Evolutionary conservation across 2,888 invertebrate genomes (phyloP).

Genomic region (Heliconius sara): DNA sequence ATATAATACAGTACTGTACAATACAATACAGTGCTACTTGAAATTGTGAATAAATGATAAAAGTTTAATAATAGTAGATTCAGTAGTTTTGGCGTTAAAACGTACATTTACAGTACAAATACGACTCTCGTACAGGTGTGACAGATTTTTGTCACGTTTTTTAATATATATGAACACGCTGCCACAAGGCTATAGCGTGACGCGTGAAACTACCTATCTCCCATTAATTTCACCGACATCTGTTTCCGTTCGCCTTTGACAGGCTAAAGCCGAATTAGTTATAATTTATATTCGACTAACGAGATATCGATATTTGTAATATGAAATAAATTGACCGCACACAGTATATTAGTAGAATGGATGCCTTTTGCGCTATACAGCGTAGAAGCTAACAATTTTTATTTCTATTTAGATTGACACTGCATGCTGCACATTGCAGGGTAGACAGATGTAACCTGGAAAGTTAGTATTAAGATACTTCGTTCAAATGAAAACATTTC

Average conservation of each 20-base stretch:
- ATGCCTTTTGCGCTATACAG: neutral
- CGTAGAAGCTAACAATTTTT: too few relatives aligned
- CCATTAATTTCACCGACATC: constrained; percentile 36
- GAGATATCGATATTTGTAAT: constrained; percentile 16
- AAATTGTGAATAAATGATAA: too few relatives aligned
- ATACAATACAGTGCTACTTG: too few relatives aligned
- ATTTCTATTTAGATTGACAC: neutral
- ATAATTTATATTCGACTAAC: constrained; percentile 31
- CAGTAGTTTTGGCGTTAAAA: too few relatives aligned
- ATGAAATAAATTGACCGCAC: constrained; percentile 5
- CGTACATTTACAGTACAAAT: too few relatives aligned
- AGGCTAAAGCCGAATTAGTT: constrained; percentile 35
- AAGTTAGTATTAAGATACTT: too few relatives aligned
- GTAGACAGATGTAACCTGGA: too few relatives aligned
- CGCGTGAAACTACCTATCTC: constrained; percentile 6
- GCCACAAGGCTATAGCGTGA: neutral
- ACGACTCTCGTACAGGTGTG: too few relatives aligned
- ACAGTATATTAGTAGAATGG: neutral
- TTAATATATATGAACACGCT: neutral
- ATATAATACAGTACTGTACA: too few relatives aligned
- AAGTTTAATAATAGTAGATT: too few relatives aligned
- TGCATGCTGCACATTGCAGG: too few relatives aligned
- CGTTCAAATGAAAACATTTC: too few relatives aligned
- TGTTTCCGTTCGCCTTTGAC: constrained; percentile 34
- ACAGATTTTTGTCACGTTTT: neutral